These are phyloP conservation scores for Melanotaenia pygmaea DNA, from an alignment of 2,797 vertebrate genomes.

Conservation along the genomic window DNA sequence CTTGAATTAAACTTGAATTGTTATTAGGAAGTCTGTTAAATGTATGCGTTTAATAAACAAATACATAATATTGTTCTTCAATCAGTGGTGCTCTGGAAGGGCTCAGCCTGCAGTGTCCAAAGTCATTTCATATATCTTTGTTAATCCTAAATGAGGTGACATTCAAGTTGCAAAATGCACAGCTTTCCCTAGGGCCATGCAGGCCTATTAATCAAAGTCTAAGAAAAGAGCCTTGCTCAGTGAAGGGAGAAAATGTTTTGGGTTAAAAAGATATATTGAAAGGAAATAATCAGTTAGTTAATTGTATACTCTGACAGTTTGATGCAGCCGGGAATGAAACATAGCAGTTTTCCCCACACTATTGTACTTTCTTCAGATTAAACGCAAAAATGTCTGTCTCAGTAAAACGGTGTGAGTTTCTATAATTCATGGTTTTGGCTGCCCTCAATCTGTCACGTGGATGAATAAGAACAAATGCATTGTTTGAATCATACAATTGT, in stretches of 20 bases:
- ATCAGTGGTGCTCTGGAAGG: conserved; percentile 17
- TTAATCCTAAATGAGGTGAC: conserved; percentile 69
- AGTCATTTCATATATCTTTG: conserved; percentile 51
- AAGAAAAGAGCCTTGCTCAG: conserved; percentile 28
- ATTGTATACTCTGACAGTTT: conserved; percentile 35
- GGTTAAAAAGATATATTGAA: conserved; percentile 36
- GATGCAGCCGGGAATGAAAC: conserved; percentile 10
- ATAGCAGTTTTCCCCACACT: conserved; percentile 1
- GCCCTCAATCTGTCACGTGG: background rate
- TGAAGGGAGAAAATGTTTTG: conserved; percentile 21
- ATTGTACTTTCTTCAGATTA: conserved; percentile 11
- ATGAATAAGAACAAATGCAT: conserved; percentile 33
- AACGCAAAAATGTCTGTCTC: conserved; percentile 34
- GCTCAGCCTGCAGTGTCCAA: conserved; percentile 38
- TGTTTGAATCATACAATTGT: conserved; percentile 24
- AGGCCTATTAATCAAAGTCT: conserved; percentile 43
- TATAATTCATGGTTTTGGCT: conserved; percentile 51
- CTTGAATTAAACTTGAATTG: background rate
- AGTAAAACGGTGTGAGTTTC: conserved; percentile 35
- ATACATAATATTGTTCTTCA: background rate
- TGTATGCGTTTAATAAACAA: conserved; percentile 17
- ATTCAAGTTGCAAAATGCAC: conserved; percentile 40
- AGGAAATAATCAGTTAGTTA: conserved; percentile 39
- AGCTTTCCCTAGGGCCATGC: conserved; percentile 32
- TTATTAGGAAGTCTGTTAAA: conserved; percentile 5